These are phyloP conservation scores for Smutsia temminckii DNA, from an alignment of 2,797 vertebrate species.

Conservation along the genomic window DNA sequence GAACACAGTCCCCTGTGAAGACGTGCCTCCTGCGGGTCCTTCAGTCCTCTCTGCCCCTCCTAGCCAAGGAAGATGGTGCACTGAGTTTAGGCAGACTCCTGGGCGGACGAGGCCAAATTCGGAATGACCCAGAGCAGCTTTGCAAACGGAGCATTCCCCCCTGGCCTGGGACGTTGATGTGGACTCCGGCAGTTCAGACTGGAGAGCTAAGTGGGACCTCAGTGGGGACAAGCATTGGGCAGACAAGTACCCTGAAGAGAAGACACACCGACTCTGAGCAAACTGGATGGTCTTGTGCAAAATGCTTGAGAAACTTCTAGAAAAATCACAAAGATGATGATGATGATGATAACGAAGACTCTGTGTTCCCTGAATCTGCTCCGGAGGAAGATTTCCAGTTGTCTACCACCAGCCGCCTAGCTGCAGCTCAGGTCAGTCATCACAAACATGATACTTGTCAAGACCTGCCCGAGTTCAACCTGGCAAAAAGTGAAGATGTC, in stretches of 20 bases:
- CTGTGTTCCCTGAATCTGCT: background rate
- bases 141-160: slow-evolving; percentile 46
- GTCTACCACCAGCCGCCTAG: too few relatives aligned
- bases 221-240: background rate
- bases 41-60: background rate
- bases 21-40: background rate
- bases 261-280: background rate
- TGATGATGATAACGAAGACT: background rate
- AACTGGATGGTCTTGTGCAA: slow-evolving; percentile 38
- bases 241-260: background rate
- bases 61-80: slow-evolving; percentile 39
- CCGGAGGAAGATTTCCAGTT: background rate
- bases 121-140: background rate
- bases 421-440: background rate
- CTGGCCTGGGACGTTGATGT: slow-evolving; percentile 33
- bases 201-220: background rate
- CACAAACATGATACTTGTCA: background rate
- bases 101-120: background rate
- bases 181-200: background rate
- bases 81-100: background rate
- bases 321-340: background rate
- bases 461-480: background rate
- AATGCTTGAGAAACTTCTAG: slow-evolving; percentile 48
- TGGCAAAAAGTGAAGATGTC: background rate
- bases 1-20: background rate